These are phyloP conservation scores for Mastigias papua DNA, from an alignment of 30 jellyfish, hydroid and myxozoan species.

Conservation along the genomic window DNA sequence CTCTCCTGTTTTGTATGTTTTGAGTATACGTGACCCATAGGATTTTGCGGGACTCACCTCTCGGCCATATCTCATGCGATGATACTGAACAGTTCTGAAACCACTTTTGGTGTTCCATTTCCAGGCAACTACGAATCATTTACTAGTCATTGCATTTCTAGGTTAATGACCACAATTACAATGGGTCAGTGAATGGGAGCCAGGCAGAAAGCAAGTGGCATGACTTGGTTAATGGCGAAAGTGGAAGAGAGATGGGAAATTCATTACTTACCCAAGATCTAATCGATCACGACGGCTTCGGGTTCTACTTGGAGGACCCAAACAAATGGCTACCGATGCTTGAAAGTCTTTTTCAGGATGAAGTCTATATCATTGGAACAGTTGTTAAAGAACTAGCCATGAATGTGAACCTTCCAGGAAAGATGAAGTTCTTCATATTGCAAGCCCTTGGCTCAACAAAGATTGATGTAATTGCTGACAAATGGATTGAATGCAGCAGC, in stretches of 20 bases:
- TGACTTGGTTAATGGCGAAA: not conserved
- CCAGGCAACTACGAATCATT: too few relatives aligned
- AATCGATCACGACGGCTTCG: constrained; percentile 38
- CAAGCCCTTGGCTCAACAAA: constrained; percentile 37
- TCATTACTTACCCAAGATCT: constrained; percentile 33
- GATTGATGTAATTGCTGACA: not conserved
- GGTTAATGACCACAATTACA: not conserved
- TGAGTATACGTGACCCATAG: too few relatives aligned
- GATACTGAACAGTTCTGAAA: too few relatives aligned
- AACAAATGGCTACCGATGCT: constrained; percentile 25
- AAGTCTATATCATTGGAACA: constrained; percentile 44
- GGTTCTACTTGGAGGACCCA: constrained; percentile 10
- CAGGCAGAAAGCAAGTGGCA: constrained; percentile 1
- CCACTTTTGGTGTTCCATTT: too few relatives aligned
- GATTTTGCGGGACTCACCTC: too few relatives aligned
- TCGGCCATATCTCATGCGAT: too few relatives aligned
- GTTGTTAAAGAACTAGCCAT: constrained; percentile 32
- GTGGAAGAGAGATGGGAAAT: constrained; percentile 32
- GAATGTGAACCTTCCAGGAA: constrained; percentile 20
- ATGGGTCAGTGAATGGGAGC: constrained; percentile 13
- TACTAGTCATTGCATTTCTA: not conserved
- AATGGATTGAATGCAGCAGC: constrained; percentile 29
- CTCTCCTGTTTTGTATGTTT: too few relatives aligned
- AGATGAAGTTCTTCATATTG: constrained; percentile 47
- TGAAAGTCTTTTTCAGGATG: constrained; percentile 39